Conservation (phyloP, 2,113 vertebrate species). For the Trichechus manatus region DNA sequence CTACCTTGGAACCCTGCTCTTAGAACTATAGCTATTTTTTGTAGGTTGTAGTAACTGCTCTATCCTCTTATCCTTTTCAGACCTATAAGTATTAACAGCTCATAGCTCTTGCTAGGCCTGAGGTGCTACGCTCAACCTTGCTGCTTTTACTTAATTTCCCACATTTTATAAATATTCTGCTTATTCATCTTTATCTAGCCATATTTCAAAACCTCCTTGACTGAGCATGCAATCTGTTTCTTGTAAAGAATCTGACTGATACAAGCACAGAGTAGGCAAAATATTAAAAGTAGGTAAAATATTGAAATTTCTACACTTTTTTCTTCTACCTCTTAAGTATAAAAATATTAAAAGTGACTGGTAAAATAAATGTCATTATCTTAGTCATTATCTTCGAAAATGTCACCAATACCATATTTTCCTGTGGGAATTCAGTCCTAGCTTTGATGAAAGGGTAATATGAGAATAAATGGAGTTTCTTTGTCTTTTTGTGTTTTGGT, state of each 20-base stretch:
- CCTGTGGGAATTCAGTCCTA: constrained; percentile 64
- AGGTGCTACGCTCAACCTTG: background rate
- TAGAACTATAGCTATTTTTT: background rate
- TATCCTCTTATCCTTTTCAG: background rate
- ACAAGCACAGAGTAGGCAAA: background rate
- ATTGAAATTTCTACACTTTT: background rate
- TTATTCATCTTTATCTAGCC: background rate
- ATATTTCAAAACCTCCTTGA: background rate
- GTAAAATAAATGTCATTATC: constrained; percentile 51
- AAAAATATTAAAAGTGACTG: constrained; percentile 61
- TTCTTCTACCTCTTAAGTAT: constrained; percentile 26
- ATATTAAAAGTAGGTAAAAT: background rate
- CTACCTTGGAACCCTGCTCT: background rate
- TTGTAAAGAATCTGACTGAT: background rate
- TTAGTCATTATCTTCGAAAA: constrained; percentile 68
- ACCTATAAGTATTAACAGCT: background rate
- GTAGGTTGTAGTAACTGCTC: background rate
- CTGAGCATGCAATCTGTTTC: background rate
- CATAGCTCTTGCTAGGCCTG: background rate
- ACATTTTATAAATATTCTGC: background rate
- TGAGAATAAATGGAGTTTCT: constrained; percentile 75
- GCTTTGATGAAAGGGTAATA: constrained; percentile 72
- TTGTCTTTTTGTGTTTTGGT: constrained; percentile 66
- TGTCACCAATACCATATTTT: constrained; percentile 52
- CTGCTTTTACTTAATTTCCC: background rate